Conservation (phyloP, 2,888 invertebrate species). For the Hypolimnas misippus region DNA sequence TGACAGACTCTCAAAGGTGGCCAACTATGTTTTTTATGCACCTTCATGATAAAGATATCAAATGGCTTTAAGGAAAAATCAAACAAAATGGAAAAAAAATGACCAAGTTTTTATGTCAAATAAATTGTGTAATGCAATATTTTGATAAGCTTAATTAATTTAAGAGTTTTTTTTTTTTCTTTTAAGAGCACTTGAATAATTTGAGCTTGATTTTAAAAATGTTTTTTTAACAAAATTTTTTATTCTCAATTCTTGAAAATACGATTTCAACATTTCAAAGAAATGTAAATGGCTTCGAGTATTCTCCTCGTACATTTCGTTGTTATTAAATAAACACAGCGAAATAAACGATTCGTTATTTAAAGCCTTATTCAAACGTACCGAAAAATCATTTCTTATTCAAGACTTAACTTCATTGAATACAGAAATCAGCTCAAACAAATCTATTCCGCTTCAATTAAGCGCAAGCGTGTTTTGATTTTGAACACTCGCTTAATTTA, state of each 20-base stretch:
- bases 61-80: too few relatives aligned
- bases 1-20: too few relatives aligned
- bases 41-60: too few relatives aligned
- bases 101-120: too few relatives aligned
- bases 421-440: constrained; percentile 40
- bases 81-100: too few relatives aligned
- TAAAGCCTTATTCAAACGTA: constrained; percentile 18
- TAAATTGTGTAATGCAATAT: too few relatives aligned
- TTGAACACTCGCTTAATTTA: constrained; percentile 32
- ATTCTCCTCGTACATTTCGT: background rate
- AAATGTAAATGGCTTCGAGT: background rate
- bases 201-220: too few relatives aligned
- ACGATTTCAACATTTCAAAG: constrained; percentile 3
- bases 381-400: constrained; percentile 27
- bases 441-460: constrained; percentile 39
- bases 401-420: constrained; percentile 35
- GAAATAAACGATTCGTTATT: constrained; percentile 3
- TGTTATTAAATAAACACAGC: constrained; percentile 9
- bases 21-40: too few relatives aligned
- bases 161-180: too few relatives aligned
- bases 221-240: too few relatives aligned
- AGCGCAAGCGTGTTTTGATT: constrained; percentile 35
- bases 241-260: background rate
- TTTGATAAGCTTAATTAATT: too few relatives aligned
- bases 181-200: too few relatives aligned